Evolutionary conservation across 2,888 invertebrate genomes (phyloP), one percentile per base, ranked within the genome.

Genomic region (Drosophila fulvimacula): DNA sequence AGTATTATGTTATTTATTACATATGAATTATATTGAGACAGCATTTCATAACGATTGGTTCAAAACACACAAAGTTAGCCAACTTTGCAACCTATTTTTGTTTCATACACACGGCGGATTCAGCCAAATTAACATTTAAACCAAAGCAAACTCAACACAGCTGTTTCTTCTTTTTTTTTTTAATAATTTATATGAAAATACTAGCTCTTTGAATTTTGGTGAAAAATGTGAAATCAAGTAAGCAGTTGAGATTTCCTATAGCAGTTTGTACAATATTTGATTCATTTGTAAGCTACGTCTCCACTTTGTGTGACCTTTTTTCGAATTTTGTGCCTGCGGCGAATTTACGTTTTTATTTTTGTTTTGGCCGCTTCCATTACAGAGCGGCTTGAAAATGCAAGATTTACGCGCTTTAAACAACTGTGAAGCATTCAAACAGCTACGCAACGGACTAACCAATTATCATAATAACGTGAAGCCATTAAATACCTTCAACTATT

Each of bases 391-490:
- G 24, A 11, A 7, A 15, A 79, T 76, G 67, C 55, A 67, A 11
- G 69, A 80, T 0, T 10, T 80, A 32, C 49, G 42, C 11, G 30
- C 70, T 2, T 32, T 80, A 6, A 73, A 66, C 27, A 82, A 70
- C 5, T 82, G 82, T 19, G 82, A 80, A 36, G 44, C 68, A 2
- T 82, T 82, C 17, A 49, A 61, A 0, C 86, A 82, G 52, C 42
- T 82, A 27, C 70, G 80, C 51, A 44, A 13, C 6, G 56, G 32
- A 4, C 49, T 85, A 3, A 59, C 49, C 1, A 27, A 7, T 1
- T 73, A 60, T 39, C 60, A 69, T 10, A 10, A n/a, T 0, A 7
- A 57, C 0, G 11, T 19, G 0, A 79, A 76, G 21, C 55, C 42
- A 5, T 39, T 82, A 0, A 36, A 61, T 0, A 57, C 24, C 17